Evolutionary conservation across 1,140 invertebrate species (phyloP).

Genomic region (Pachypeltis micranthus): DNA sequence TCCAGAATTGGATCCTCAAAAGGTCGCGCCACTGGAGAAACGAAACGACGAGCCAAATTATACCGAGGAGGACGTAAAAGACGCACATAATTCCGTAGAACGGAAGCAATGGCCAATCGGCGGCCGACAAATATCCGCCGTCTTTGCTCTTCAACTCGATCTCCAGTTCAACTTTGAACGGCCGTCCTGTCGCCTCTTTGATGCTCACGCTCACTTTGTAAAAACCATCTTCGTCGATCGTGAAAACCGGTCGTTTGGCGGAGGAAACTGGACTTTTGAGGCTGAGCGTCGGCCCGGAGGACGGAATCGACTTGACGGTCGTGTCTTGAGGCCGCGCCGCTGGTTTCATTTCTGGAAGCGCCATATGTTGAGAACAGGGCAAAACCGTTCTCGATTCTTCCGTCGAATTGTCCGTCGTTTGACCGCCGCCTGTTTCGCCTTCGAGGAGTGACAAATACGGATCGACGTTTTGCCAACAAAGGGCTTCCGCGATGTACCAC

Average conservation of each 20-base stretch:
- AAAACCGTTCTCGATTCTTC: background rate
- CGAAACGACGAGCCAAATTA: slow-evolving; percentile 72
- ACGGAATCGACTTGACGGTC: background rate
- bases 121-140: slow-evolving; percentile 62
- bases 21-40: slow-evolving; percentile 80
- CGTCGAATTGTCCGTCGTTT: background rate
- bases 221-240: slow-evolving; percentile 40
- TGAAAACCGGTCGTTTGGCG: slow-evolving; percentile 34
- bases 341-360: background rate
- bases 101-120: slow-evolving; percentile 59
- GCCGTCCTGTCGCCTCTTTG: slow-evolving; percentile 14
- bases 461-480: background rate
- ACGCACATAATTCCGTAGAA: slow-evolving; percentile 88
- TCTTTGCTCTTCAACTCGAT: slow-evolving; percentile 51
- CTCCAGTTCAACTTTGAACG: slow-evolving; percentile 41
- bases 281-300: background rate
- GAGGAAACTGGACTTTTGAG: background rate
- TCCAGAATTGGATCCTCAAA: slow-evolving; percentile 90
- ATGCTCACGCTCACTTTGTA: slow-evolving; percentile 40
- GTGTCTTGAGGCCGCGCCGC: background rate
- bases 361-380: background rate
- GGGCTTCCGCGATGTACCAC: background rate
- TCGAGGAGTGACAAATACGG: background rate
- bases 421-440: background rate
- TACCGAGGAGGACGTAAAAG: slow-evolving; percentile 69